Conservation (phyloP, 2,113 vertebrate species). For the Hippopotamus amphibius region DNA sequence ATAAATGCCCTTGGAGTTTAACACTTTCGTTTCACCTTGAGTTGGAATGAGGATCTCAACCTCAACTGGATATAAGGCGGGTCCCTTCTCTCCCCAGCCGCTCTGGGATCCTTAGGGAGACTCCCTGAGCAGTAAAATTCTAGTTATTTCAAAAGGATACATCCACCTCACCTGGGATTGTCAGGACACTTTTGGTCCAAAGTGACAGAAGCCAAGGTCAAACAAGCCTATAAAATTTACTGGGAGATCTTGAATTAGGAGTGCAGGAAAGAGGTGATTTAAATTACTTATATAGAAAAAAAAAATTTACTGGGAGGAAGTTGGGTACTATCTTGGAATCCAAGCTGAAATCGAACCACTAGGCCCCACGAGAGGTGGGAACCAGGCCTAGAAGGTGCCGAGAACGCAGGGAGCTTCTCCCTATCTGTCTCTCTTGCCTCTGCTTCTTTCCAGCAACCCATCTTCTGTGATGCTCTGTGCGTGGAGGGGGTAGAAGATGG, state of each 20-base stretch:
- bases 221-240: not conserved
- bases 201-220: not conserved
- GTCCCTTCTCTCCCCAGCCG: not conserved
- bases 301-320: not conserved
- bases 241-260: not conserved
- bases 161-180: not conserved
- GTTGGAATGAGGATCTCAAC: not conserved
- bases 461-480: not conserved
- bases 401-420: not conserved
- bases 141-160: not conserved
- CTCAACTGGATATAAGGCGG: not conserved
- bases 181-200: not conserved
- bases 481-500: not conserved
- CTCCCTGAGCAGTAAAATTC: not conserved
- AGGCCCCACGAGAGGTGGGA: not conserved
- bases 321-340: not conserved
- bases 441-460: not conserved
- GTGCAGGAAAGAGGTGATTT: too few relatives aligned
- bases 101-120: not conserved
- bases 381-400: not conserved
- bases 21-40: not conserved
- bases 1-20: conserved; percentile 38
- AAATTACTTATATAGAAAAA: too few relatives aligned
- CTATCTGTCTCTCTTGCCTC: not conserved
- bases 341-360: not conserved